A percentile compares a stretch with the other conserved stretches of the same genome.
Evolutionary conservation across 2,888 invertebrate genomes (phyloP).

Genomic region (Asteroscopus sphinx): DNA sequence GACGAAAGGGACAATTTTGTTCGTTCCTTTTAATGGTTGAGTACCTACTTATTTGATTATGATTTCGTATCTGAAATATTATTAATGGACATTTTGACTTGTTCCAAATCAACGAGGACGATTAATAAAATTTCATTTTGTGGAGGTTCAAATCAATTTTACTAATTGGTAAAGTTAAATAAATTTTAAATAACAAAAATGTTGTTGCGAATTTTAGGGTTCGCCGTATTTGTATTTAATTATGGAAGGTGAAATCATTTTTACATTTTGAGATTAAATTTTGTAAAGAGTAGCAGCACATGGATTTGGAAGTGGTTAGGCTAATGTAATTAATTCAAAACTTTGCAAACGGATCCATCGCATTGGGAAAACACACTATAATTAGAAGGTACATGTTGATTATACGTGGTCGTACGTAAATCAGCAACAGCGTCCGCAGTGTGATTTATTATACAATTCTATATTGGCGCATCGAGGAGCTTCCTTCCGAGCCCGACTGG

Average conservation of each 20-base stretch:
- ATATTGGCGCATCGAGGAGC: slow-evolving; percentile 72
- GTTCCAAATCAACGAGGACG: slow-evolving; percentile 55
- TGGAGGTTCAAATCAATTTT: slow-evolving; percentile 57
- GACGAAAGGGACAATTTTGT: slow-evolving; percentile 38
- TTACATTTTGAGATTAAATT: slow-evolving; percentile 46
- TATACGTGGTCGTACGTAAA: slow-evolving; percentile 70
- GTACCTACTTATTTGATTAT: slow-evolving; percentile 45
- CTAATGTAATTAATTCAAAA: slow-evolving; percentile 41
- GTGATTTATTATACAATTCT: slow-evolving; percentile 75
- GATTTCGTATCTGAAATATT: slow-evolving; percentile 49
- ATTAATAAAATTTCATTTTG: slow-evolving; percentile 65
- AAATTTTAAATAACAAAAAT: slow-evolving; percentile 63
- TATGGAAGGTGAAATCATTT: slow-evolving; percentile 49
- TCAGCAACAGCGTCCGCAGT: slow-evolving; percentile 71
- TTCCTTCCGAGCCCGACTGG: slow-evolving; percentile 74
- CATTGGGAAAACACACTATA: slow-evolving; percentile 43
- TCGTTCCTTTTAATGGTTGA: slow-evolving; percentile 56
- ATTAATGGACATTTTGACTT: slow-evolving; percentile 59
- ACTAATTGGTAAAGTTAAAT: slow-evolving; percentile 68
- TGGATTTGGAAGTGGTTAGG: slow-evolving; percentile 40
- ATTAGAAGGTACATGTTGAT: slow-evolving; percentile 60
- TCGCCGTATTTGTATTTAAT: slow-evolving; percentile 46
- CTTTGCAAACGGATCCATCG: slow-evolving; percentile 34
- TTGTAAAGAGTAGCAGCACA: slow-evolving; percentile 29
- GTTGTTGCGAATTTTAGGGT: slow-evolving; percentile 44